These are phyloP conservation scores for Poecilus cupreus DNA, from an alignment of 2,888 invertebrate species.

Conservation along the genomic window DNA sequence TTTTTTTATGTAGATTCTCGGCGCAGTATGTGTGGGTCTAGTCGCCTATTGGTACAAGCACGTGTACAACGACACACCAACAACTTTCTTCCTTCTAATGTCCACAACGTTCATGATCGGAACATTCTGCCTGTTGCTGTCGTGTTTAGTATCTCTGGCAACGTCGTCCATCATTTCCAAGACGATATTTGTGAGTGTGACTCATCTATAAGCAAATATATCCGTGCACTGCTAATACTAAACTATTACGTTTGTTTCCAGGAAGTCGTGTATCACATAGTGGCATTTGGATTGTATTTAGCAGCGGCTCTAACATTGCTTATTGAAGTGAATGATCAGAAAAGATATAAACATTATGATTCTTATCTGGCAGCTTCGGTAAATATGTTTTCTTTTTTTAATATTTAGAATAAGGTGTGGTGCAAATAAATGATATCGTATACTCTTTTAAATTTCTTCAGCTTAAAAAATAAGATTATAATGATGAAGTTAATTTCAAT, in stretches of 20 bases:
- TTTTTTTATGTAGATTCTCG: slow-evolving; percentile 80
- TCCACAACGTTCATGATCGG: slow-evolving; percentile 86
- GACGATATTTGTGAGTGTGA: slow-evolving; percentile 84
- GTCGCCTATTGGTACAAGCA: slow-evolving; percentile 76
- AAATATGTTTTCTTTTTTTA: slow-evolving; percentile 70
- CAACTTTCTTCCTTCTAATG: slow-evolving; percentile 84
- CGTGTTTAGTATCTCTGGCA: slow-evolving; percentile 86
- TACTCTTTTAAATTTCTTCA: too few relatives aligned
- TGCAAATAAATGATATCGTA: not conserved
- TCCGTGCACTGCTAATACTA: not conserved
- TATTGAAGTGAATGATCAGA: slow-evolving; percentile 78
- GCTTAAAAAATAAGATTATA: too few relatives aligned
- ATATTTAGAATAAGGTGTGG: not conserved
- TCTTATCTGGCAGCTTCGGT: slow-evolving; percentile 84
- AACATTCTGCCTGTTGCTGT: slow-evolving; percentile 83
- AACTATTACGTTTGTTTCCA: slow-evolving; percentile 70
- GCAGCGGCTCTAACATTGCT: slow-evolving; percentile 82
- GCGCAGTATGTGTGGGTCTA: slow-evolving; percentile 84
- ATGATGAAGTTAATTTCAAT: too few relatives aligned
- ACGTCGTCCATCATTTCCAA: slow-evolving; percentile 90
- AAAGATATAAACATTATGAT: slow-evolving; percentile 75
- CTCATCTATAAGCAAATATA: not conserved
- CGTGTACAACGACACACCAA: slow-evolving; percentile 72
- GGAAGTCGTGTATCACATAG: slow-evolving; percentile 88
- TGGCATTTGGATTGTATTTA: slow-evolving; percentile 83